Evolutionary conservation across 2,113 vertebrate genomes (phyloP).

Genomic region (Myocastor coypus): DNA sequence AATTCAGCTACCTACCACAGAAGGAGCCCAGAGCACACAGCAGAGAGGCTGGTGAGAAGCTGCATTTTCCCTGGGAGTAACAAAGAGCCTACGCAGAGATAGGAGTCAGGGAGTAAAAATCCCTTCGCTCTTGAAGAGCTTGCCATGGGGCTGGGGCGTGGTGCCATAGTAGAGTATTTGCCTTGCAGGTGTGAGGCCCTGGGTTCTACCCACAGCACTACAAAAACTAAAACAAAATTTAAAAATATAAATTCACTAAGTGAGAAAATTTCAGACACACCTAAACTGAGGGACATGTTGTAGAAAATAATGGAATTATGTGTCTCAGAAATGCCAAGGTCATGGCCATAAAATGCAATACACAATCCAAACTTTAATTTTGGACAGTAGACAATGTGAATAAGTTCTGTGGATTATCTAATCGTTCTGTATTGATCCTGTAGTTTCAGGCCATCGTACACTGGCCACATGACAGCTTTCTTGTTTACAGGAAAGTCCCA

Average conservation of each 20-base stretch:
- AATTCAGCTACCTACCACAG: too few species aligned
- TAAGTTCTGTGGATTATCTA: not conserved
- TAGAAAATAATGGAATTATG: not conserved
- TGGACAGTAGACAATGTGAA: not conserved
- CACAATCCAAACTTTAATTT: not conserved
- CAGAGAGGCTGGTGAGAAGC: not conserved
- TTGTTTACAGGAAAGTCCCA: not conserved
- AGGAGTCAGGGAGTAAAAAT: not conserved
- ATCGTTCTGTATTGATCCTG: rapidly evolving
- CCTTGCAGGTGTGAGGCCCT: not conserved
- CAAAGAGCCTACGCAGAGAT: rapidly evolving
- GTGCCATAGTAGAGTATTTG: not conserved
- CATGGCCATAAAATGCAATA: not conserved
- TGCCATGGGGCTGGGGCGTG: too few species aligned
- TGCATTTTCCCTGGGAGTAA: not conserved
- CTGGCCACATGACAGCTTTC: not conserved
- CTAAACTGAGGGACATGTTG: not conserved
- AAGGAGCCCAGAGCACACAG: rapidly evolving
- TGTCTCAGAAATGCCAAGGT: not conserved
- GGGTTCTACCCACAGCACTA: not conserved
- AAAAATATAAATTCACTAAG: not conserved
- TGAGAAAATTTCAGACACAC: not conserved
- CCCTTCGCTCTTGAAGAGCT: not conserved
- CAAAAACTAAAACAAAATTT: not conserved
- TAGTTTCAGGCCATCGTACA: not conserved